Conservation (phyloP, 2,888 invertebrate genomes). For the Apamea anceps region DNA sequence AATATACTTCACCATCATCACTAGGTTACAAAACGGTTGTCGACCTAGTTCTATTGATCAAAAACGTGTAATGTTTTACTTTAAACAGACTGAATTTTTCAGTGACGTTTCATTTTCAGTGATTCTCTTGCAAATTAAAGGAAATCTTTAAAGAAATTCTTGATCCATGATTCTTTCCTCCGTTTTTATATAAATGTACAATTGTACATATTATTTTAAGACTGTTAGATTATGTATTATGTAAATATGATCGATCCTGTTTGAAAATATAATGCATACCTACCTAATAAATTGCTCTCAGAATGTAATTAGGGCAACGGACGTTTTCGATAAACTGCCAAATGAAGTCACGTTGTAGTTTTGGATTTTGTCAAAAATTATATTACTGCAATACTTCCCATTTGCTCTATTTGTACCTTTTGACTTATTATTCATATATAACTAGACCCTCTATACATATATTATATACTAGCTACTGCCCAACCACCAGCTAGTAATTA, state of each 20-base stretch:
- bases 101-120: not conserved
- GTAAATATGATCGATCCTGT: not conserved
- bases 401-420: not conserved
- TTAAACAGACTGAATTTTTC: not conserved
- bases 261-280: not conserved
- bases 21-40: constrained; percentile 62
- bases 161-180: not conserved
- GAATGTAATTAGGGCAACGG: no score
- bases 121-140: not conserved
- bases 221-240: not conserved
- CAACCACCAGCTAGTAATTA: no score
- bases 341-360: not conserved
- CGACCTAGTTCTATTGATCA: constrained; percentile 65
- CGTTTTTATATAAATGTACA: not conserved
- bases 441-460: no score
- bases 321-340: not conserved
- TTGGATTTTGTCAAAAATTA: not conserved
- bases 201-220: not conserved
- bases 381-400: not conserved
- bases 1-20: constrained; percentile 68
- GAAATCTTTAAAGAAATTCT: not conserved
- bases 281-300: no score
- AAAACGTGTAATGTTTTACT: constrained; percentile 9
- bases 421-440: not conserved
- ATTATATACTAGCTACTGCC: no score